Conservation (phyloP, 2,113 vertebrate species). For the Psephotus haematonotus region DNA sequence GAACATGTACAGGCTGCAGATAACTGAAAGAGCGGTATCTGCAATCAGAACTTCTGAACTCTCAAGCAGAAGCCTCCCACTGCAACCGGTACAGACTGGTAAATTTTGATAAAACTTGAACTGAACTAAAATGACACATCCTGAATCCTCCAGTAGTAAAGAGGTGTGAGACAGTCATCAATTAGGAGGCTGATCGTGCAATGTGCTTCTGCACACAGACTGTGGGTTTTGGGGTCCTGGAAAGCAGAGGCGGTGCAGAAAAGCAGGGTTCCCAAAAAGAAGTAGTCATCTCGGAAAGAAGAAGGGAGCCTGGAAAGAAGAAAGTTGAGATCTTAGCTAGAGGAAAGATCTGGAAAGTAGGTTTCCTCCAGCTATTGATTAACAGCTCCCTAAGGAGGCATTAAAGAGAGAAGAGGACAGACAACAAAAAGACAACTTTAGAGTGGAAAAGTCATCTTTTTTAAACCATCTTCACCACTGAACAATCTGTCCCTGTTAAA, state of each 20-base stretch:
- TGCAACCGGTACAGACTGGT: background rate
- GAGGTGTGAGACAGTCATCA: background rate
- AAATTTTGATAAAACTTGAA: background rate
- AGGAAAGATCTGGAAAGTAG: background rate
- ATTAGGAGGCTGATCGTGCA: background rate
- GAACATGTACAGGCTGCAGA: background rate
- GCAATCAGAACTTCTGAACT: background rate
- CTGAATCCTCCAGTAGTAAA: background rate
- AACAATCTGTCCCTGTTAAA: conserved; percentile 48
- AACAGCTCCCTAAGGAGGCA: background rate
- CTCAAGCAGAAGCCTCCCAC: background rate
- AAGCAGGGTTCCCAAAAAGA: background rate
- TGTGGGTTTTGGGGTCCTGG: background rate
- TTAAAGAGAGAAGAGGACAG: background rate
- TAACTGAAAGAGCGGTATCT: background rate
- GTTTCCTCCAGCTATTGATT: background rate
- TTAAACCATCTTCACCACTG: conserved; percentile 7
- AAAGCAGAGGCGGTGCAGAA: background rate
- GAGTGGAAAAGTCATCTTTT: background rate
- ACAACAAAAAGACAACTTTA: background rate
- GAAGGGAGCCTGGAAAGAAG: background rate
- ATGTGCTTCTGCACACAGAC: background rate
- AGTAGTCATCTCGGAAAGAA: background rate
- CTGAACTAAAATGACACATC: background rate
- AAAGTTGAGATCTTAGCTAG: background rate